phyloP scores from a whole-genome alignment of 2,888 invertebrate species.

The Perizoma affinitatum region DNA sequence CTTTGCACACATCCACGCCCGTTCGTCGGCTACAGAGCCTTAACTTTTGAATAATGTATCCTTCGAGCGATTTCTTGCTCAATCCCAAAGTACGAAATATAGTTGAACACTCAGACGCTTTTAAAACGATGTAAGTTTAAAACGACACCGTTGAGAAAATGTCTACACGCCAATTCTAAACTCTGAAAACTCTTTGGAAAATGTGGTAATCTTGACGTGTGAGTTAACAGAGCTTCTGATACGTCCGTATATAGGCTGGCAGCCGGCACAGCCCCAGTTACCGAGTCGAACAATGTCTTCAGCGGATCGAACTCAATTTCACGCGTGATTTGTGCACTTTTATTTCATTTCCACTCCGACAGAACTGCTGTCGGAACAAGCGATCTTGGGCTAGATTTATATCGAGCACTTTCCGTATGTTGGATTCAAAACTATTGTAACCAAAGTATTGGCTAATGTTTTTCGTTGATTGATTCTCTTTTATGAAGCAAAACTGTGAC shows the following conservation, averaged over 20 bases:
- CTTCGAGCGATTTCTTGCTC: slow-evolving; percentile 62
- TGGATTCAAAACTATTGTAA: slow-evolving; percentile 29
- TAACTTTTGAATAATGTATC: slow-evolving; percentile 71
- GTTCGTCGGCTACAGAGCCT: slow-evolving; percentile 53
- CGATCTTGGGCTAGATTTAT: slow-evolving; percentile 43
- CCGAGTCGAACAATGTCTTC: slow-evolving; percentile 68
- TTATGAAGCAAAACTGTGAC: slow-evolving; percentile 18
- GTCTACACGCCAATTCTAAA: slow-evolving; percentile 18
- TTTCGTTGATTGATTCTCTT: slow-evolving; percentile 27
- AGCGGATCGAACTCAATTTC: slow-evolving; percentile 78
- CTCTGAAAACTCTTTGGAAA: slow-evolving; percentile 18
- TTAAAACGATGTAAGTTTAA: slow-evolving; percentile 42
- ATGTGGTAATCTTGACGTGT: slow-evolving; percentile 24
- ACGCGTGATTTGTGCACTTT: slow-evolving; percentile 80
- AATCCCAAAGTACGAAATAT: slow-evolving; percentile 50
- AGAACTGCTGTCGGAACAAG: slow-evolving; percentile 54
- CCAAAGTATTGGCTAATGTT: slow-evolving; percentile 22
- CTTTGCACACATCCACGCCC: slow-evolving; percentile 64
- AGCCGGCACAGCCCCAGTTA: slow-evolving; percentile 55
- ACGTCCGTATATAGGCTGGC: slow-evolving; percentile 39
- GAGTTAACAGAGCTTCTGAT: slow-evolving; percentile 40
- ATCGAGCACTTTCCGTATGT: slow-evolving; percentile 34
- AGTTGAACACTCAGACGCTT: slow-evolving; percentile 40
- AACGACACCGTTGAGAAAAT: slow-evolving; percentile 11
- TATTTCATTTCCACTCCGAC: slow-evolving; percentile 72